These are phyloP conservation scores for Elysia crispata DNA, from an alignment of 2,888 invertebrate genomes.

Conservation along the genomic window DNA sequence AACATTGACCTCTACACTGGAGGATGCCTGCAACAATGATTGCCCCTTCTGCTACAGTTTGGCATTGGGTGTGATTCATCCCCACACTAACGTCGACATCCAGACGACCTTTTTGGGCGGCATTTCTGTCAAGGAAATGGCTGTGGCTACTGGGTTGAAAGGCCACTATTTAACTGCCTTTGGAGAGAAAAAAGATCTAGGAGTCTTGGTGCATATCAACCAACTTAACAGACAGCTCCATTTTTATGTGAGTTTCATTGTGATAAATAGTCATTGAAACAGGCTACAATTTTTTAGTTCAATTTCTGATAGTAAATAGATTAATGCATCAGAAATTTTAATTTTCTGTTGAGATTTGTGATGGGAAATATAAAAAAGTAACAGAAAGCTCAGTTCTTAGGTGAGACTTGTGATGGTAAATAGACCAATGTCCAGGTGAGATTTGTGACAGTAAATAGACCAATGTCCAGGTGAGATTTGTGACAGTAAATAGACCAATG, in stretches of 20 bases:
- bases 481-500: no score
- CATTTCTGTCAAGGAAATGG: constrained; percentile 51
- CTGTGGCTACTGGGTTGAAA: constrained; percentile 59
- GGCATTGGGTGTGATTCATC: constrained; percentile 62
- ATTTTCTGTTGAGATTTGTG: no score
- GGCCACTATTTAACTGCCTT: constrained; percentile 60
- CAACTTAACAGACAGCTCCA: constrained; percentile 56
- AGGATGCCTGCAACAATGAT: constrained; percentile 47
- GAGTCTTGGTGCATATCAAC: constrained; percentile 64
- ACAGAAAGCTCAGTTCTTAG: constrained; percentile 55
- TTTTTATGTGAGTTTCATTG: no score
- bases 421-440: no score
- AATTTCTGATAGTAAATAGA: no score
- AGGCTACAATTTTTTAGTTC: no score
- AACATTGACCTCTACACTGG: constrained; percentile 57
- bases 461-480: no score
- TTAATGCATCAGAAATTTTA: no score
- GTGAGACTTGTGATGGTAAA: constrained; percentile 12
- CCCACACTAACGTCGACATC: constrained; percentile 64
- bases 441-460: no score
- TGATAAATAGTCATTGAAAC: no score
- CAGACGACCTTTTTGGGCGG: constrained; percentile 57
- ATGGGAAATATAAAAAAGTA: no score
- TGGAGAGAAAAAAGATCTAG: constrained; percentile 58
- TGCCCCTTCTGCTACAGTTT: constrained; percentile 49